phyloP scores from a whole-genome alignment of 2,797 vertebrate species.

The Phalanger gymnotis region DNA sequence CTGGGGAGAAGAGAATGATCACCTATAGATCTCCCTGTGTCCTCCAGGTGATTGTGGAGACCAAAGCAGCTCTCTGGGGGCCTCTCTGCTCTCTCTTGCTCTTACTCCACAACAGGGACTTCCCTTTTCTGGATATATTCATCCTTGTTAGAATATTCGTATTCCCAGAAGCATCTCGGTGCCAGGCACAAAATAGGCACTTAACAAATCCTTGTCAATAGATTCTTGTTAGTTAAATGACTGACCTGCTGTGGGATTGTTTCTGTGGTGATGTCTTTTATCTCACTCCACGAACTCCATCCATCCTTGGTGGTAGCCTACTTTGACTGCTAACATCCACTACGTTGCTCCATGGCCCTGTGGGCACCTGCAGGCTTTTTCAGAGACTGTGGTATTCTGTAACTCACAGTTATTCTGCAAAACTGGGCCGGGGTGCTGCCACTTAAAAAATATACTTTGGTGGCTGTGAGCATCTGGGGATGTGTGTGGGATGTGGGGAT shows the following conservation, averaged over 20 bases:
- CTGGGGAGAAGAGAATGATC: too few relatives aligned
- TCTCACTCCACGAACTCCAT: not conserved
- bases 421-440: not conserved
- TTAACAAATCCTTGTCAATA: not conserved
- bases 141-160: not conserved
- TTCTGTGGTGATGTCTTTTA: not conserved
- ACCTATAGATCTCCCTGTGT: too few relatives aligned
- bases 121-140: not conserved
- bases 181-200: not conserved
- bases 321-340: not conserved
- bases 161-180: not conserved
- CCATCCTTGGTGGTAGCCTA: not conserved
- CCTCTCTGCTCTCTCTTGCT: not conserved
- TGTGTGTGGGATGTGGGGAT: too few relatives aligned
- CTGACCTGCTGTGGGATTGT: not conserved
- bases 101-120: not conserved
- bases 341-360: not conserved
- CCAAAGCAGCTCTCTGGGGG: too few relatives aligned
- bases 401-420: not conserved
- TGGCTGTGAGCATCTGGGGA: not conserved
- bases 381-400: not conserved
- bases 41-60: too few relatives aligned
- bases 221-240: not conserved
- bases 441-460: too few relatives aligned
- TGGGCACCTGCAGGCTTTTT: not conserved